These are phyloP conservation scores for Ellobius talpinus DNA, from an alignment of 2,113 vertebrate species.

Conservation along the genomic window DNA sequence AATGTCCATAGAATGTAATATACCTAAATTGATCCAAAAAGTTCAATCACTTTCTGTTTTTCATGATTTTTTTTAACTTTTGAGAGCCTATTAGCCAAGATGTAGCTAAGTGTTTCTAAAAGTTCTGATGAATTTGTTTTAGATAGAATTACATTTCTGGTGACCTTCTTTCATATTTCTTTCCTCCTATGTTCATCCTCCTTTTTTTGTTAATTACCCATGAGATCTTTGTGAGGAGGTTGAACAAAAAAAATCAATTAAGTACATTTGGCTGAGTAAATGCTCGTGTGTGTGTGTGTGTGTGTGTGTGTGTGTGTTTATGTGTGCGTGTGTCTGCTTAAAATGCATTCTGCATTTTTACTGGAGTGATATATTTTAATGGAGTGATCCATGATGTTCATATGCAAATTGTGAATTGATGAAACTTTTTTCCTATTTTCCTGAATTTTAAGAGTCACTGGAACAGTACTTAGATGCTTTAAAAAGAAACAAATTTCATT, in stretches of 20 bases:
- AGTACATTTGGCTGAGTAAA: conserved; percentile 12
- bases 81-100: not conserved
- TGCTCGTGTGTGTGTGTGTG: not conserved
- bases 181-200: not conserved
- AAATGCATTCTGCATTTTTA: conserved; percentile 39
- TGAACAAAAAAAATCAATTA: conserved; percentile 45
- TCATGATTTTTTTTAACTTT: not conserved
- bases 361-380: conserved; percentile 1
- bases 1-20: not conserved
- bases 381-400: not conserved
- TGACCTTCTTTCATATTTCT: not conserved
- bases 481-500: not conserved
- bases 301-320: not conserved
- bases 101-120: not conserved
- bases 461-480: not conserved
- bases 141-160: not conserved
- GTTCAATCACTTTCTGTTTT: not conserved
- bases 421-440: conserved; percentile 22
- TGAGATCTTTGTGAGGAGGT: not conserved
- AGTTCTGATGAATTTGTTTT: not conserved
- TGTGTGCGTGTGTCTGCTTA: not conserved
- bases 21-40: not conserved
- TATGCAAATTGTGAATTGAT: conserved; percentile 8
- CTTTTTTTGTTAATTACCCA: not conserved
- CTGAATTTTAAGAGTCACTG: not conserved